Conservation (phyloP, 2,797 vertebrate genomes). For the Girardinus metallicus region DNA sequence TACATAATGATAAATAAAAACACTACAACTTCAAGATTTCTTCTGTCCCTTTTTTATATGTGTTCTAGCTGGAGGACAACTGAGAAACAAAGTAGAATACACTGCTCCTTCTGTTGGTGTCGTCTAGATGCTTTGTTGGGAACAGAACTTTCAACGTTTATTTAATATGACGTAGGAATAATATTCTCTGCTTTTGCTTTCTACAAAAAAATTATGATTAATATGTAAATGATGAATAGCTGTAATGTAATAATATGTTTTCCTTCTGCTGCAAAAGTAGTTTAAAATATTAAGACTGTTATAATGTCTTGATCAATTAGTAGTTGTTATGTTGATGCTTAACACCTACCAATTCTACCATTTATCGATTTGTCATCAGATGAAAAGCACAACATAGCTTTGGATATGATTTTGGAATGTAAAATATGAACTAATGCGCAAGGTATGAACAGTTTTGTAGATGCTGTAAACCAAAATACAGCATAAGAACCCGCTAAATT, state of each 20-base stretch:
- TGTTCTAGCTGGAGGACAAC: constrained; percentile 25
- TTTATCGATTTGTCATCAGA: too few relatives aligned
- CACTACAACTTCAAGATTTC: constrained; percentile 70
- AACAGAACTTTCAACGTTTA: constrained; percentile 22
- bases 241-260: neutral
- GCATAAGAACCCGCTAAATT: neutral
- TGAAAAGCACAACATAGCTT: too few relatives aligned
- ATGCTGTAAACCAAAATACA: neutral
- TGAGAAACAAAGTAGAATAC: constrained; percentile 34
- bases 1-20: constrained; percentile 82
- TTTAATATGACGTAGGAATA: constrained; percentile 11
- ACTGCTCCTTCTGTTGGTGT: constrained; percentile 39
- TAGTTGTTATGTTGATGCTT: neutral
- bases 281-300: neutral
- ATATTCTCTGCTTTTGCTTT: neutral
- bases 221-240: neutral
- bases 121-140: constrained; percentile 27
- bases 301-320: neutral
- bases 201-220: neutral
- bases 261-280: neutral
- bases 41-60: constrained; percentile 34
- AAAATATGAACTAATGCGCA: too few relatives aligned
- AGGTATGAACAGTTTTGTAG: too few relatives aligned
- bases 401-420: too few relatives aligned
- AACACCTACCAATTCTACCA: too few relatives aligned